Base-by-base conservation (phyloP, 2,797 vertebrate genomes). In the Malurus leucopterus region DNA sequence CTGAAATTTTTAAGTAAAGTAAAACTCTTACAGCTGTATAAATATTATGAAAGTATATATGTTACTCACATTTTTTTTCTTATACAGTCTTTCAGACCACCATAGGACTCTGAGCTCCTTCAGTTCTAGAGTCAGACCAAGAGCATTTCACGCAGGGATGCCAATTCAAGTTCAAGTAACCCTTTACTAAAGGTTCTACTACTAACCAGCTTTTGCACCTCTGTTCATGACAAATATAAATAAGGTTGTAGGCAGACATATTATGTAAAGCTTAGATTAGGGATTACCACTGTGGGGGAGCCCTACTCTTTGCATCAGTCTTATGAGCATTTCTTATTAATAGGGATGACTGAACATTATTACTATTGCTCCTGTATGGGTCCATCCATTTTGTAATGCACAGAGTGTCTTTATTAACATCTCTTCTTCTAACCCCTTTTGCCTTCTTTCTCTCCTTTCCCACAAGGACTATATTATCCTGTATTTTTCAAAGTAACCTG, bases 21-120 rank as follows among this genome's bases (percentile, higher is more conserved):
- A 88, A 89, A 93, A 82, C 23, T 71, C 34, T 32, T 82, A 62
- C 93, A 95, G 89, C 94, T 95, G 93, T 86, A 62, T 69, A 94
- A 95, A 95, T 93, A 95, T 95, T 93, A 84, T 88, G 78, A 7
- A 82, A 92, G 84, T 72, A 71, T 91, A 9, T 51, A 38, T 44
- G 36, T 74, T 91, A 88, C 87, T 86, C 11, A 13, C 30, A 18
- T 88, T 63, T 68, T 81, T 81, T 70, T 50, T 53, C 51, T 90
- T 69, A 40, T 32, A 21, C 8, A 32, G 82, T 34, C 40, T 82
- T 83, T 84, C 77, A 89, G 83, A 86, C 85, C 68, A 62, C 74
- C 87, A 73, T 46, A 79, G 43, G 81, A 90, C 62, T 74, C 40
- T 5, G 19, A 78, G 50, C 61, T 91, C 32, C 71, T 72, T 64